These are phyloP conservation scores for Paralichthys olivaceus DNA, from an alignment of 2,113 vertebrate species.

Conservation along the genomic window DNA sequence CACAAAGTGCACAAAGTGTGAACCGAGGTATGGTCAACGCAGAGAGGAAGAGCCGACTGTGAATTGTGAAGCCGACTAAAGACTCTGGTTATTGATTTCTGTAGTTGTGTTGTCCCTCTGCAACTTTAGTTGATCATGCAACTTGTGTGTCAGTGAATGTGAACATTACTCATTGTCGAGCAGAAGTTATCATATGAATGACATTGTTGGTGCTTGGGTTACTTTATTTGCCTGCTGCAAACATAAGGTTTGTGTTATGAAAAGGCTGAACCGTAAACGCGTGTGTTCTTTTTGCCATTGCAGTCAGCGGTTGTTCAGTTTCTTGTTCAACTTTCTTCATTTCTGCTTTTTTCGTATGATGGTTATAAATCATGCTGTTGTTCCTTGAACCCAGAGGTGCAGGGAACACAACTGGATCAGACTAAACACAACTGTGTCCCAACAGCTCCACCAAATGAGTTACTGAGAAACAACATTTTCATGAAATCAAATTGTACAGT, in stretches of 20 bases:
- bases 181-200: slow-evolving; percentile 50
- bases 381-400: slow-evolving; percentile 9
- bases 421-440: slow-evolving; percentile 21
- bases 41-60: slow-evolving; percentile 13
- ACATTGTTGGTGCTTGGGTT: slow-evolving; percentile 21
- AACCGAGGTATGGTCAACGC: slow-evolving; percentile 26
- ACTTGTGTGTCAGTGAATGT: slow-evolving; percentile 38
- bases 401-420: neutral
- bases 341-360: neutral
- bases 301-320: neutral
- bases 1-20: slow-evolving; percentile 10
- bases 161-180: slow-evolving; percentile 37
- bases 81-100: neutral
- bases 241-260: slow-evolving; percentile 7
- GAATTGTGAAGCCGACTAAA: neutral
- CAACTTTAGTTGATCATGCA: slow-evolving; percentile 4
- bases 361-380: slow-evolving; percentile 6
- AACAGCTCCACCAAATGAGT: slow-evolving; percentile 42
- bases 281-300: neutral
- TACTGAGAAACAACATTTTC: slow-evolving; percentile 17
- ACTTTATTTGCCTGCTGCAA: slow-evolving; percentile 20
- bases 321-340: neutral
- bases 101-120: neutral
- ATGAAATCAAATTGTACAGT: slow-evolving; percentile 6
- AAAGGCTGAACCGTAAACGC: slow-evolving; percentile 25